Evolutionary conservation across 2,888 invertebrate genomes (phyloP).

Genomic region (Atethmia centrago): DNA sequence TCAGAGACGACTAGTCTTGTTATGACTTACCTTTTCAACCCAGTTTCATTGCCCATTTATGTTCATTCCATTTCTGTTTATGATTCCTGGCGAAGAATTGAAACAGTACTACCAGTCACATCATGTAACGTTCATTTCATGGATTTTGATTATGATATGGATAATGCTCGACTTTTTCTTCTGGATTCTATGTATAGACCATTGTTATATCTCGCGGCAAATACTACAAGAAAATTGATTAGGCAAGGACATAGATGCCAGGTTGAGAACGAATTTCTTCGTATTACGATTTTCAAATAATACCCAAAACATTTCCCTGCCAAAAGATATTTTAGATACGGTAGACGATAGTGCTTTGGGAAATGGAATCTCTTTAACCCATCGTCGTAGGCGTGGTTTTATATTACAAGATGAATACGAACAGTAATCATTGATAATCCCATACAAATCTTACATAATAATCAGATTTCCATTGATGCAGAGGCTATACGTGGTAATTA

Average conservation of each 20-base stretch:
- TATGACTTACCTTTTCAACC: constrained; percentile 48
- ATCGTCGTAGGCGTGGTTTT: constrained; percentile 41
- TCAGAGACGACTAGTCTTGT: constrained; percentile 41
- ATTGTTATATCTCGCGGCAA: not conserved
- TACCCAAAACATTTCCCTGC: no score
- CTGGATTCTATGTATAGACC: not conserved
- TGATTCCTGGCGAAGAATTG: not conserved
- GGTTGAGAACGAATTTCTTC: not conserved
- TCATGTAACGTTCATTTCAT: not conserved
- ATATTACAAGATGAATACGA: constrained; percentile 46
- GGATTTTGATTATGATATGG: fast-evolving
- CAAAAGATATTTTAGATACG: constrained; percentile 17
- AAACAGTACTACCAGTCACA: not conserved
- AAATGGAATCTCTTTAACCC: not conserved
- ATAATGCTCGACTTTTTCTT: not conserved
- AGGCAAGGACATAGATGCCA: not conserved
- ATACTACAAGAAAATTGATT: no score
- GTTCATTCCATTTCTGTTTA: constrained; percentile 9
- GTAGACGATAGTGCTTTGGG: constrained; percentile 13
- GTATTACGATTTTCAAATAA: not conserved
- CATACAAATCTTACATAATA: constrained; percentile 43
- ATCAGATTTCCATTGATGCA: constrained; percentile 47
- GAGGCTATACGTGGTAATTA: constrained; percentile 54
- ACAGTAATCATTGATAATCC: constrained; percentile 33
- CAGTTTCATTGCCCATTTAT: constrained; percentile 32